Conservation (phyloP, 2,113 vertebrate genomes). For the Eretmochelys imbricata region DNA sequence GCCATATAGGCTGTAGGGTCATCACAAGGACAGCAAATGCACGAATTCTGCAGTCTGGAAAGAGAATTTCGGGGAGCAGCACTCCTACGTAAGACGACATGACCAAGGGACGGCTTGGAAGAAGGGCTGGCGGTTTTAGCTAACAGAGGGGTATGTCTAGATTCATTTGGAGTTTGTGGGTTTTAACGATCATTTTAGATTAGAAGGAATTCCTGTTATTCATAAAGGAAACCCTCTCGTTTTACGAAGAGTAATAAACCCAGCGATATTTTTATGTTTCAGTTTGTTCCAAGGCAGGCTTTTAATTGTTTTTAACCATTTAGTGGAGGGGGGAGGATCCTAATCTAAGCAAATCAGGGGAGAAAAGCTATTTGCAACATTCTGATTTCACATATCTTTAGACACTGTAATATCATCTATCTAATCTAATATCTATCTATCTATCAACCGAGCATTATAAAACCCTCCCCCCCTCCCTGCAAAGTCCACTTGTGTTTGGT, state of each 20-base stretch:
- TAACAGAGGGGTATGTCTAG: background rate
- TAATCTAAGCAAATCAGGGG: background rate
- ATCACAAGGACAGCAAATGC: conserved; percentile 45
- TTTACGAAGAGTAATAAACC: background rate
- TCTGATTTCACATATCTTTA: background rate
- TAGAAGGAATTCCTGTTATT: background rate
- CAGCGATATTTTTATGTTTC: background rate
- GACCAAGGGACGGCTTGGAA: background rate
- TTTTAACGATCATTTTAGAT: background rate
- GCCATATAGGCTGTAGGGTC: conserved; percentile 14
- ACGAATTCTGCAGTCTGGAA: conserved; percentile 35
- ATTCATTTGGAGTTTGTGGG: background rate
- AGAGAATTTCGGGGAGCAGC: conserved; percentile 16
- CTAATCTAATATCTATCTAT: background rate
- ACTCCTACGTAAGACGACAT: background rate
- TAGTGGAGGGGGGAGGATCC: background rate
- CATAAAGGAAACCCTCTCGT: background rate
- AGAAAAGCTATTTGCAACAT: background rate
- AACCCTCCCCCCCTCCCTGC: accelerated
- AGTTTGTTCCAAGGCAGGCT: background rate
- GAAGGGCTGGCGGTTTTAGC: background rate
- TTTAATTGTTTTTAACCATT: conserved; percentile 25
- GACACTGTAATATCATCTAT: background rate
- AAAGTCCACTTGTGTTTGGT: background rate
- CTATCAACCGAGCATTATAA: background rate